Base-by-base conservation (phyloP, 2,888 invertebrate genomes). In the Frankliniella fusca region DNA sequence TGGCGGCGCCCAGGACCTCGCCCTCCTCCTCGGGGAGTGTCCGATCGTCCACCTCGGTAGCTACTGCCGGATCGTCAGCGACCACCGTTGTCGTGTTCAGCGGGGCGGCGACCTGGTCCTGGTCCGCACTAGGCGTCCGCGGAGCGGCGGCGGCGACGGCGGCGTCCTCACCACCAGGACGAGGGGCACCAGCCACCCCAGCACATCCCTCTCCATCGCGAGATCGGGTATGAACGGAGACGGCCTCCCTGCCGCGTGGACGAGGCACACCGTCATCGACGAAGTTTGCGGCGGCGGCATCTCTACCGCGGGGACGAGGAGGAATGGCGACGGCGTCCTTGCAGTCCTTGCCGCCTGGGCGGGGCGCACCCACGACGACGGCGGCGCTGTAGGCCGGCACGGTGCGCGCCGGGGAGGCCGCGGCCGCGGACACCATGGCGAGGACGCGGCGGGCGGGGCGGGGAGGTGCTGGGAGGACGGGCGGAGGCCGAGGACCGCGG, bases 401-500 rank as follows among this genome's bases (percentile, higher is more conserved):
- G 70, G 70, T 27, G 70, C 70, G 70, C 70, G 70, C 70, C 27
- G 70, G 70, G 70, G 70, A 76, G 27, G 27, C 27, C 27, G 70
- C 70, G 27, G 70, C 12, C 23, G 70, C 70, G 23, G 70, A 23
- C 23, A 76, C 70, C 70, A 76, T 76, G 70, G 70, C 70, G 70
- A 27, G 11, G 70, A 27, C 23, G 27, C 11, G 27, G 10, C 0
- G 70, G 70, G 9, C 70, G 70, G 70, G 50, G 54, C 50, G 50
- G 50, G 50, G n/a, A n/a, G n/a, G n/a, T n/a, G 38, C 38, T 2
- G 38, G 3, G 38, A 38, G 38, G 38, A 38, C 38, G 38, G 38
- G 38, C 38, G 5, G 38, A 3, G 38, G 38, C 38, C 38, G 38
- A 38, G 38, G 38, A 38, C 38, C 38, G 38, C 38, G 38, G 38